These are phyloP conservation scores for Tineola bisselliella DNA, from an alignment of 2,888 invertebrate species.

Conservation along the genomic window DNA sequence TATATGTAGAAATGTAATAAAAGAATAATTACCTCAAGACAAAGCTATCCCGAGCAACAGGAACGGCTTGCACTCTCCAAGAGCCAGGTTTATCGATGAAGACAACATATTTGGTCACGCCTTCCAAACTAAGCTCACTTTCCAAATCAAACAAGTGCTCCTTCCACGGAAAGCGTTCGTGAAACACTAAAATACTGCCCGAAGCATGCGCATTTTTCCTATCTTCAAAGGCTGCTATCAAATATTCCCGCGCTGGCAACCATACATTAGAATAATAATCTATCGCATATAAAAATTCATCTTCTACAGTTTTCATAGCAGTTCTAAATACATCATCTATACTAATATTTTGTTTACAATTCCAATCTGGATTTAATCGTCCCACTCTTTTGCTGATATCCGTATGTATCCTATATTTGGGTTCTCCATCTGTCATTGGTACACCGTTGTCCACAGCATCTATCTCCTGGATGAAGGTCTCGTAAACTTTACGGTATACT, in stretches of 20 bases:
- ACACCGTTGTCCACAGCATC: constrained; percentile 99
- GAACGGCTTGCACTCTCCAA: constrained; percentile 90
- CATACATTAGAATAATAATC: constrained; percentile 74
- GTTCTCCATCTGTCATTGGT: constrained; percentile 77
- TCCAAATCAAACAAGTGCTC: constrained; percentile 88
- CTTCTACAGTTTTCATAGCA: constrained; percentile 81
- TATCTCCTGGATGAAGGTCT: constrained; percentile 88
- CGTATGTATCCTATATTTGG: constrained; percentile 81
- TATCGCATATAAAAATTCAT: constrained; percentile 80
- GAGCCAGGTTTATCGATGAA: constrained; percentile 71
- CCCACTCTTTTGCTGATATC: constrained; percentile 79
- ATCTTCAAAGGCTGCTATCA: constrained; percentile 75
- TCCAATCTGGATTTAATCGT: constrained; percentile 88
- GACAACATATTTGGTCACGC: constrained; percentile 75
- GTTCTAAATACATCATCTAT: constrained; percentile 73
- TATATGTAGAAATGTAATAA: not conserved
- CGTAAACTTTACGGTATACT: constrained; percentile 81
- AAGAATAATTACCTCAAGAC: constrained; percentile 63
- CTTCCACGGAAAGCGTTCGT: constrained; percentile 86
- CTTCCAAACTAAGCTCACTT: constrained; percentile 71
- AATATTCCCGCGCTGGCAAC: constrained; percentile 86
- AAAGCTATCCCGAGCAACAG: constrained; percentile 76
- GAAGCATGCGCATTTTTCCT: constrained; percentile 75
- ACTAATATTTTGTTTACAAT: constrained; percentile 62
- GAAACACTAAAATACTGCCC: constrained; percentile 84